Percentiles rank a stretch among this genome's conserved stretches.
These are phyloP conservation scores for Pomacea maculata DNA, from an alignment of 1,140 invertebrate genomes.

Conservation along the genomic window DNA sequence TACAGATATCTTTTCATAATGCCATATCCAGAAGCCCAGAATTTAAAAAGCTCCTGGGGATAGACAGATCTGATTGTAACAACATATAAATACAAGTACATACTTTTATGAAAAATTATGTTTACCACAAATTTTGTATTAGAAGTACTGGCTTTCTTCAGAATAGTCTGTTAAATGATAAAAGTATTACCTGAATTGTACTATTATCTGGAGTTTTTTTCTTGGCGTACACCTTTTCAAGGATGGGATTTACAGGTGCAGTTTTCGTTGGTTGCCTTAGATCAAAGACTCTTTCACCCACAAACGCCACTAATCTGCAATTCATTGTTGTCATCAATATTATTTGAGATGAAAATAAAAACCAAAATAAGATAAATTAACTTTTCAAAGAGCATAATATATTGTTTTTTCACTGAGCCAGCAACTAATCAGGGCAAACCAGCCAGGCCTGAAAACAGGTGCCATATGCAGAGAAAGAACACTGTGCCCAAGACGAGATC, in stretches of 20 bases:
- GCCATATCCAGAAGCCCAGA: neutral
- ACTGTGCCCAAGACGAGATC: no score
- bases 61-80: neutral
- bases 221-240: constrained; percentile 36
- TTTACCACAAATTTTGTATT: no score
- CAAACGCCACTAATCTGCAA: neutral
- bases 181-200: constrained; percentile 29
- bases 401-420: neutral
- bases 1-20: no score
- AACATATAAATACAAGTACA: neutral
- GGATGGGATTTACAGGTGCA: constrained; percentile 30
- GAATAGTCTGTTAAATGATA: neutral
- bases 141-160: neutral
- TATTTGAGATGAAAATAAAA: neutral
- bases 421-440: neutral
- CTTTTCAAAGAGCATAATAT: neutral
- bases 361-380: neutral
- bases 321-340: no score
- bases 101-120: neutral
- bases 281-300: neutral
- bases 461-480: neutral
- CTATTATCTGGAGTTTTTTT: constrained; percentile 35
- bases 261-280: constrained; percentile 24
- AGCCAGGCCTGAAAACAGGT: neutral
- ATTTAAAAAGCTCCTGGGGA: neutral